Percentiles rank a stretch among this genome's conserved stretches.
Evolutionary conservation across 2,113 vertebrate genomes (phyloP).

Genomic region (Madoqua kirkii): DNA sequence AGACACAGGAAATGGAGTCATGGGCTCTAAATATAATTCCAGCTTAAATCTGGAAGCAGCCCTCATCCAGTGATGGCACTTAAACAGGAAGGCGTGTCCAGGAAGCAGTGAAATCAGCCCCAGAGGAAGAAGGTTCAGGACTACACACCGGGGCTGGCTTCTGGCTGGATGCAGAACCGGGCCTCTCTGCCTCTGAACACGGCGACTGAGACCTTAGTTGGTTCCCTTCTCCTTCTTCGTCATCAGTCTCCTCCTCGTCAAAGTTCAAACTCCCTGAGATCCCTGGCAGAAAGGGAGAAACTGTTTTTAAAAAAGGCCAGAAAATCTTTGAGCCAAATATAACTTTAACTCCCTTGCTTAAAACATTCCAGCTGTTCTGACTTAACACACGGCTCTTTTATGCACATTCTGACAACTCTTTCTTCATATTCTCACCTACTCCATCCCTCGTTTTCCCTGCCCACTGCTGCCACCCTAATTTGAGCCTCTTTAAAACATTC

Average conservation of each 20-base stretch:
- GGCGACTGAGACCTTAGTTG: constrained; percentile 75
- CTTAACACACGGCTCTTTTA: background rate
- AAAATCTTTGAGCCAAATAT: background rate
- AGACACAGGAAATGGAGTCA: background rate
- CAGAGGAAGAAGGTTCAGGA: background rate
- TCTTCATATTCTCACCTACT: background rate
- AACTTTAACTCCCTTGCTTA: background rate
- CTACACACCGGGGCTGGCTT: constrained; percentile 86
- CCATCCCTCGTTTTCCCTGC: background rate
- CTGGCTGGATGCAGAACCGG: constrained; percentile 84
- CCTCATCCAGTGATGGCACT: background rate
- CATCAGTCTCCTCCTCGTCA: constrained; percentile 89
- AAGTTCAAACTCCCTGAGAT: constrained; percentile 94
- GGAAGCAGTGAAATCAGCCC: background rate
- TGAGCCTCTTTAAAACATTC: background rate
- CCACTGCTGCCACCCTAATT: background rate
- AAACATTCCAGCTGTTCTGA: constrained; percentile 16
- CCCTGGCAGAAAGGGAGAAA: constrained; percentile 78
- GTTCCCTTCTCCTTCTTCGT: constrained; percentile 78
- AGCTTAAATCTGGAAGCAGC: background rate
- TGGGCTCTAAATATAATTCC: background rate
- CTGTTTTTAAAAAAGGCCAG: background rate
- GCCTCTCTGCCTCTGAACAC: constrained; percentile 80
- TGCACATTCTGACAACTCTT: background rate
- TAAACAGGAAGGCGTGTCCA: background rate